A percentile compares a stretch with the other conserved stretches of the same genome.
Conservation (phyloP, 2,113 vertebrate genomes). For the Calypte anna region DNA sequence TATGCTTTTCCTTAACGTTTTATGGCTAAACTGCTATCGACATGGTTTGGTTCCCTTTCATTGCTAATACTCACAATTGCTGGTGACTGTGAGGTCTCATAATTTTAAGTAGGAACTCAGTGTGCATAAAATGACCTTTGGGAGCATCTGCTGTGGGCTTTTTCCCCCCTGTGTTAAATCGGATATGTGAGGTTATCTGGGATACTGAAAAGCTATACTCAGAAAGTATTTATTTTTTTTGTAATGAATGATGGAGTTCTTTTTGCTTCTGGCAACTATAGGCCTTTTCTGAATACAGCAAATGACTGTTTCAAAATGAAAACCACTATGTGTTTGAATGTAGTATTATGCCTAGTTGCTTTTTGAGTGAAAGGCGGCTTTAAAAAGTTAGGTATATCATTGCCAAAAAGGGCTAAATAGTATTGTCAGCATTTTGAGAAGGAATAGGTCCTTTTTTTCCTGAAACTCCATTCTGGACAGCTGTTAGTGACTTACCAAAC, state of each 20-base stretch:
- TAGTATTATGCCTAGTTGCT: constrained; percentile 90
- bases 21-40: not conserved
- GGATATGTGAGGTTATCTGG: constrained; percentile 71
- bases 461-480: constrained; percentile 94
- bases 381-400: constrained; percentile 99
- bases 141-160: constrained; percentile 70
- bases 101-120: constrained; percentile 19
- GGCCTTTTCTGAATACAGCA: constrained; percentile 82
- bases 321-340: constrained; percentile 87
- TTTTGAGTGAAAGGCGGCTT: constrained; percentile 94
- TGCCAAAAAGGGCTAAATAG: constrained; percentile 96
- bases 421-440: constrained; percentile 97
- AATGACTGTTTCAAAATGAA: constrained; percentile 88
- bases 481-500: constrained; percentile 98
- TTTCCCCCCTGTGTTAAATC: constrained; percentile 27
- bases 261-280: constrained; percentile 78
- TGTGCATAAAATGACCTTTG: constrained; percentile 46
- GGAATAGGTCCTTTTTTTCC: constrained; percentile 86
- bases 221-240: constrained; percentile 60
- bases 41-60: constrained; percentile 19
- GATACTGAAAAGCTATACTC: constrained; percentile 70
- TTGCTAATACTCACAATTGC: constrained; percentile 23
- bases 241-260: constrained; percentile 80
- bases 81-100: constrained; percentile 51
- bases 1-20: constrained; percentile 18